Conservation (phyloP, 2,113 vertebrate species). For the Neodontobutis hainanensis region DNA sequence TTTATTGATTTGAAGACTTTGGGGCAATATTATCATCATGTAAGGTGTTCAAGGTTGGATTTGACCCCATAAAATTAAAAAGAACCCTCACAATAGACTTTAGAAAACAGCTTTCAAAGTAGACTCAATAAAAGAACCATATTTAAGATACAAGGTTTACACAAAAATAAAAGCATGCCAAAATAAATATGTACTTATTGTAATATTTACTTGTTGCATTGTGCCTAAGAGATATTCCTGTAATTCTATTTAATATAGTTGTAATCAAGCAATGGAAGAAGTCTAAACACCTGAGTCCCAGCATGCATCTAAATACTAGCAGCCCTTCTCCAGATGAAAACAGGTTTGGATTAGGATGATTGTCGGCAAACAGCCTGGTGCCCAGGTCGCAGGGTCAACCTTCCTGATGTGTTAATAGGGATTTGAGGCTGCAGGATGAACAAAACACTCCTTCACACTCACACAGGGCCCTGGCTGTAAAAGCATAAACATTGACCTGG, state of each 20-base stretch:
- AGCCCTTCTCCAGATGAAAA: slow-evolving; percentile 32
- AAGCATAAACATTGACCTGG: slow-evolving; percentile 75
- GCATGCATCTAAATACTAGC: slow-evolving; percentile 5
- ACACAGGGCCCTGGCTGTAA: slow-evolving; percentile 69
- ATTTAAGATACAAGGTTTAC: no score
- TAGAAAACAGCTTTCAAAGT: no score
- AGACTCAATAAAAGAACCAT: no score
- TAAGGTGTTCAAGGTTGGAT: no score
- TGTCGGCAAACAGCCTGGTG: slow-evolving; percentile 79
- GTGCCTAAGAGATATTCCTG: no score
- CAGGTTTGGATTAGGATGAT: slow-evolving; percentile 75
- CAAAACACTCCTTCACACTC: slow-evolving; percentile 43
- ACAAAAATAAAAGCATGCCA: no score
- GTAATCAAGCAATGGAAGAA: slow-evolving; percentile 11
- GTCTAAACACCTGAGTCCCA: slow-evolving; percentile 11
- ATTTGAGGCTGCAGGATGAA: slow-evolving; percentile 73
- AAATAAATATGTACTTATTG: no score
- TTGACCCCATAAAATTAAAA: no score
- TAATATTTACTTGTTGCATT: no score
- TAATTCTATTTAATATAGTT: no score
- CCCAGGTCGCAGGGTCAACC: slow-evolving; percentile 78
- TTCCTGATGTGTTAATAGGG: slow-evolving; percentile 82
- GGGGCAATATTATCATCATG: not conserved
- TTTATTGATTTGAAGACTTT: slow-evolving; percentile 42
- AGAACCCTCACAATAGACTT: no score